Evolutionary conservation across 2,797 vertebrate genomes (phyloP), one percentile per base, ranked within the genome.

Genomic region (Gobio occitaniae): DNA sequence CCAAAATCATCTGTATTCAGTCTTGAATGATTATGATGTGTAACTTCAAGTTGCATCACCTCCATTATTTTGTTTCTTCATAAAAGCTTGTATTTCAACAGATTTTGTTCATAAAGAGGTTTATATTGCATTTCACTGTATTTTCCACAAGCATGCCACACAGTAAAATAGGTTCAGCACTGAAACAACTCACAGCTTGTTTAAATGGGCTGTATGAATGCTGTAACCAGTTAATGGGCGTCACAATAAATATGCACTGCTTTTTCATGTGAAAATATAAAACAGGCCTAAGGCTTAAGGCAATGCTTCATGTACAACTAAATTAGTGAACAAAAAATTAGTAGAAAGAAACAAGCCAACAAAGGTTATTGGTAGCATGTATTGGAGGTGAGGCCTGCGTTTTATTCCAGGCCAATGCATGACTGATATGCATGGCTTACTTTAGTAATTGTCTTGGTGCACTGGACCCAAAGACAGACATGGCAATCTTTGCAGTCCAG

Each of bases 341-440:
- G 83, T 82, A 84, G 87, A 84, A 86, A 92, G 89, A 92, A 91
- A 90, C 90, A 91, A 91, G 91, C 41, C 89, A 83, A 91, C 91
- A 93, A 91, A 90, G 92, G 92, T 94, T 92, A 91, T 85, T 80
- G 80, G 87, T 88, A 85, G 86, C 88, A 90, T 85, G 88, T 91
- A 84, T 86, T 89, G 84, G 87, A 90, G 89, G 83, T 84, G 85
- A 91, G 86, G 90, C 90, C 87, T 84, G 83, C 89, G 89, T 89
- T 93, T 93, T 91, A 92, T 92, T 94, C 92, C 91, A 89, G 92
- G 91, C 89, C 90, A 89, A 91, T 87, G 52, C 90, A 91, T 95
- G 94, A 95, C 94, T 95, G 95, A 95, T 95, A 95, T 95, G 95
- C 95, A 95, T 95, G 94, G 91, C 94, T 95, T 94, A 92, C 93